Conservation (phyloP, 2,113 vertebrate genomes). For the Myiagra hebetior region DNA sequence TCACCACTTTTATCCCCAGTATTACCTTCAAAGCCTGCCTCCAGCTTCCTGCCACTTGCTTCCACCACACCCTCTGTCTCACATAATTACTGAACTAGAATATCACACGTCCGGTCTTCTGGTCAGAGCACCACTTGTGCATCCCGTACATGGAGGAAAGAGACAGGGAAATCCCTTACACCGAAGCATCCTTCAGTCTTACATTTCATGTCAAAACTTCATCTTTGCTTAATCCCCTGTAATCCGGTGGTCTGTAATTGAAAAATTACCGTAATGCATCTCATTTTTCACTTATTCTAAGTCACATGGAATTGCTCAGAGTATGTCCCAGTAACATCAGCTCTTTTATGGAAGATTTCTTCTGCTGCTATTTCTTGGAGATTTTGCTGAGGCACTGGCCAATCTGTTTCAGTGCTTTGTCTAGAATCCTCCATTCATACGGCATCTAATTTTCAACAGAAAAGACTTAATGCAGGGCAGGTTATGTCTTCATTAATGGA, state of each 20-base stretch:
- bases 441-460: not conserved
- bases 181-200: not conserved
- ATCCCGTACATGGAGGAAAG: not conserved
- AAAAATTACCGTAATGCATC: not conserved
- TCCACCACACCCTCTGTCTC: not conserved
- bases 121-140: not conserved
- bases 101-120: not conserved
- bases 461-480: not conserved
- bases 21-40: constrained; percentile 49
- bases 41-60: constrained; percentile 40
- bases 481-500: not conserved
- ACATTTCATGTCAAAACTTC: not conserved
- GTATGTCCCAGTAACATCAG: fast-evolving
- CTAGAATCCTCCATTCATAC: not conserved
- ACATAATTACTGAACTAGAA: not conserved
- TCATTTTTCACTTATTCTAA: not conserved
- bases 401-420: not conserved
- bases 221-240: not conserved
- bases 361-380: not conserved
- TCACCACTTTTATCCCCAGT: not conserved
- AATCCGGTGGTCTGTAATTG: not conserved
- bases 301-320: not conserved
- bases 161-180: not conserved
- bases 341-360: not conserved
- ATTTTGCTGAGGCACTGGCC: not conserved